A percentile compares a stretch with the other conserved stretches of the same genome.
Conservation (phyloP, 2,888 invertebrate species). For the Adineta ricciae region DNA sequence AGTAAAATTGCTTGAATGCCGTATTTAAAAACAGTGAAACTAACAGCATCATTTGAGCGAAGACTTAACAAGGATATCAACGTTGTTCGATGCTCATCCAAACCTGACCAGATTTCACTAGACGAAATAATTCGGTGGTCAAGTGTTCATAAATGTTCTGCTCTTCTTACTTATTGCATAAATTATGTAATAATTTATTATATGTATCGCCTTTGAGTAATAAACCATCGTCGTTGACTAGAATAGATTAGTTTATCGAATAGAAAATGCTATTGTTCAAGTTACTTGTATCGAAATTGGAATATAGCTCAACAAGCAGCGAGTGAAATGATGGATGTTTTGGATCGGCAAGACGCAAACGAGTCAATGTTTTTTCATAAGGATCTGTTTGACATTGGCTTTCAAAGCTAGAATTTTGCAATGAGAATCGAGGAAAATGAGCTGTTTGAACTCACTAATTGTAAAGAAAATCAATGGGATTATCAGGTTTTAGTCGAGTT, state of each 20-base stretch:
- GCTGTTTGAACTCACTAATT: not conserved
- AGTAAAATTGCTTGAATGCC: slow-evolving; percentile 2
- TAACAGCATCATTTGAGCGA: not conserved
- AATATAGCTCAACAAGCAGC: not conserved
- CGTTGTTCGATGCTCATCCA: not conserved
- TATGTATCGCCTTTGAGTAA: slow-evolving; percentile 5
- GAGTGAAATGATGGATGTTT: slow-evolving; percentile 4
- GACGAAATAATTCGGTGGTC: too few relatives aligned
- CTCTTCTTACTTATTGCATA: not conserved
- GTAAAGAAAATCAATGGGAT: slow-evolving; percentile 8
- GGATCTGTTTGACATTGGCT: slow-evolving; percentile 6
- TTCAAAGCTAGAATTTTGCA: not conserved
- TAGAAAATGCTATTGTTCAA: not conserved
- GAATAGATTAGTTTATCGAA: not conserved
- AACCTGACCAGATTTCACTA: not conserved
- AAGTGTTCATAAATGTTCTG: not conserved
- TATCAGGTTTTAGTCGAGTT: not conserved
- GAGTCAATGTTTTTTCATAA: not conserved
- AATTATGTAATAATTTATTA: not conserved
- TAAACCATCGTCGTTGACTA: not conserved
- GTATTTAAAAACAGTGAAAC: not conserved
- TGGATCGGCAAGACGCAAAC: slow-evolving; percentile 6
- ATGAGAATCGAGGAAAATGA: too few relatives aligned
- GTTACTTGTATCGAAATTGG: not conserved
- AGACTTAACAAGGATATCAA: not conserved